A percentile compares a stretch with the other conserved stretches of the same genome.
Conservation (phyloP, 2,797 vertebrate species). For the Diglossa cyanea region DNA sequence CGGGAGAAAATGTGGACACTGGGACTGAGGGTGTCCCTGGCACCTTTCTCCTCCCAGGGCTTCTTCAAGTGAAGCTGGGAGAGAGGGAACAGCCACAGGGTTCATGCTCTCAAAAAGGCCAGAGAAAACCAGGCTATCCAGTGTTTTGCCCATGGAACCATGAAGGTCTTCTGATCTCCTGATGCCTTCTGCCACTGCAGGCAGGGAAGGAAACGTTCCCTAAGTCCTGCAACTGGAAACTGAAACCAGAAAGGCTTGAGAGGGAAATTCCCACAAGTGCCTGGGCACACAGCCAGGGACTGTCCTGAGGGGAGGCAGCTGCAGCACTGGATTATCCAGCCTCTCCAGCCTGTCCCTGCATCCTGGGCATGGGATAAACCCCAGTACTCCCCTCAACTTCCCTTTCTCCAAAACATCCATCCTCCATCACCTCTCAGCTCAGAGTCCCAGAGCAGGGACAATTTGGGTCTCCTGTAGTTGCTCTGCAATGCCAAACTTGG, state of each 20-base stretch:
- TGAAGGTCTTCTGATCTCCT: background rate
- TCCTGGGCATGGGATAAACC: background rate
- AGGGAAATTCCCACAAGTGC: background rate
- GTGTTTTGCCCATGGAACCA: background rate
- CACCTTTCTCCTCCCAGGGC: background rate
- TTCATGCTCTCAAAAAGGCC: background rate
- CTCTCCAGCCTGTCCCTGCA: background rate
- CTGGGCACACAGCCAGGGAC: background rate
- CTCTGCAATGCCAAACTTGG: background rate
- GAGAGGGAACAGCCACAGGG: background rate
- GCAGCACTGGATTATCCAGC: background rate
- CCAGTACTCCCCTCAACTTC: background rate
- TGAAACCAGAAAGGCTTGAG: background rate
- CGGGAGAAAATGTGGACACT: no score
- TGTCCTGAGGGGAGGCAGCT: background rate
- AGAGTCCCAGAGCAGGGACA: background rate
- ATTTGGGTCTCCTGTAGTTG: background rate
- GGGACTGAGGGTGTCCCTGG: background rate
- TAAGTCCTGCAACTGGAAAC: background rate
- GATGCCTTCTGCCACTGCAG: background rate
- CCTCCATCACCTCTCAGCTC: rapidly evolving
- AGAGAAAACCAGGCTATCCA: background rate
- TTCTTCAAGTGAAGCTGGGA: background rate
- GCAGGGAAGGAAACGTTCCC: background rate
- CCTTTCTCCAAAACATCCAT: background rate